Base-by-base conservation (phyloP, 2,888 invertebrate genomes). In the Thumatha senex region DNA sequence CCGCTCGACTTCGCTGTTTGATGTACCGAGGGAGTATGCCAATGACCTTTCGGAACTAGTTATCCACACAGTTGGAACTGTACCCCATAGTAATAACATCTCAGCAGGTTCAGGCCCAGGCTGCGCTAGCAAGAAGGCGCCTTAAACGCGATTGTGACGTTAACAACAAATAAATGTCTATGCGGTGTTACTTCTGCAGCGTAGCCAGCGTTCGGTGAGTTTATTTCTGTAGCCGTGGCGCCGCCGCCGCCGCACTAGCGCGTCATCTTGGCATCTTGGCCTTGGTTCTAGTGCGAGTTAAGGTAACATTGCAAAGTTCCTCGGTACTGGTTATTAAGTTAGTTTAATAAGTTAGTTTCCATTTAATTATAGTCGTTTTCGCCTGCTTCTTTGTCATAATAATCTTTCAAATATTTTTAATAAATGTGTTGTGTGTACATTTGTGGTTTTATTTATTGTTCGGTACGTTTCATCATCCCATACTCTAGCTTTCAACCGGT, bases 391-490 rank as follows among this genome's bases (percentile, higher is more conserved):
- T 44, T 58, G 39, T 58, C 43, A 39, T 59, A 56, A 52, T 57
- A 24, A 24, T 24, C 51, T 61, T 44, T 61, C 47, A 67, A 48
- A 51, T 66, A 61, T 57, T 58, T 58, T 40, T 60, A 72, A 58
- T 72, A 71, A 74, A 78, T 70, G 65, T 78, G 62, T 58, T 51
- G 69, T 76, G 74, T 69, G 69, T 48, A 36, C 2, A 9, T 13
- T 31, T 14, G 47, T 4, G 18, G 5, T 24, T 57, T 53, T 54
- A 59, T 52, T 36, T 14, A 13, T n/a, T 35, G 0, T 35, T 2
- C 4, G 29, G 7, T 7, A 13, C n/a, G n/a, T n/a, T 35, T 7
- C 12, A 7, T 34, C 5, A 12, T 12, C 12, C 7, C 34, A 4
- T 34, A 34, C n/a, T 34, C 5, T 12, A n/a, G n/a, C n/a, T n/a